These are phyloP conservation scores for Drosophila merina DNA, from an alignment of 2,888 invertebrate species.

Conservation along the genomic window DNA sequence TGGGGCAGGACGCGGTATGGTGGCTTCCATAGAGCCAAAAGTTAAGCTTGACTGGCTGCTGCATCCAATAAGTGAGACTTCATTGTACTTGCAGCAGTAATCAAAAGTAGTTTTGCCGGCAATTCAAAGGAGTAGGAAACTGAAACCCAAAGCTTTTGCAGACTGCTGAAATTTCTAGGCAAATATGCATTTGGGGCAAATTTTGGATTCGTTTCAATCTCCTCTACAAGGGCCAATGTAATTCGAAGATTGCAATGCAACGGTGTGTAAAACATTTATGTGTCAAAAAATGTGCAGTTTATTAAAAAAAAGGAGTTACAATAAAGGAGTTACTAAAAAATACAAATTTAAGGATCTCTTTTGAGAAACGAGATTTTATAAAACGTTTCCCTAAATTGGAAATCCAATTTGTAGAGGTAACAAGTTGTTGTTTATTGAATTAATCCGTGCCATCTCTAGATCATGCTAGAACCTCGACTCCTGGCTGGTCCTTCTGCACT, in stretches of 20 bases:
- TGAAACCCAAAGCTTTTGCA: constrained; percentile 33
- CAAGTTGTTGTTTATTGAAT: background rate
- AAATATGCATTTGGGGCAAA: constrained; percentile 44
- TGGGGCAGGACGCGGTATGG: background rate
- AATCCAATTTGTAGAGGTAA: background rate
- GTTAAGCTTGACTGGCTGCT: constrained; percentile 71
- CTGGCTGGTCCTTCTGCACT: background rate
- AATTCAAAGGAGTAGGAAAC: constrained; percentile 27
- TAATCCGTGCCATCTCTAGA: constrained; percentile 6
- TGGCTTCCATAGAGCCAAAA: constrained; percentile 74
- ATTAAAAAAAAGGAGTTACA: background rate
- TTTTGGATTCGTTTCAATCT: constrained; percentile 18
- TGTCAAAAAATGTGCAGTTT: background rate
- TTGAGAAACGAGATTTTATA: background rate
- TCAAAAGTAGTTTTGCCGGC: constrained; percentile 70
- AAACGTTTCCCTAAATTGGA: background rate
- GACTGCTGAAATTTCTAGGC: constrained; percentile 64
- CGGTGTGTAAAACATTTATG: constrained; percentile 1
- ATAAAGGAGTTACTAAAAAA: too few relatives aligned
- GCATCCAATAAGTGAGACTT: constrained; percentile 56
- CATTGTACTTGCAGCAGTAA: constrained; percentile 63
- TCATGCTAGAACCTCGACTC: constrained; percentile 1
- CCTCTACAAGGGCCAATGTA: constrained; percentile 6
- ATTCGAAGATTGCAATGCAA: constrained; percentile 16
- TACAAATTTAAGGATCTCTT: too few relatives aligned